phyloP scores from a whole-genome alignment of 2,888 invertebrate genomes.

The Steinernema hermaphroditum region DNA sequence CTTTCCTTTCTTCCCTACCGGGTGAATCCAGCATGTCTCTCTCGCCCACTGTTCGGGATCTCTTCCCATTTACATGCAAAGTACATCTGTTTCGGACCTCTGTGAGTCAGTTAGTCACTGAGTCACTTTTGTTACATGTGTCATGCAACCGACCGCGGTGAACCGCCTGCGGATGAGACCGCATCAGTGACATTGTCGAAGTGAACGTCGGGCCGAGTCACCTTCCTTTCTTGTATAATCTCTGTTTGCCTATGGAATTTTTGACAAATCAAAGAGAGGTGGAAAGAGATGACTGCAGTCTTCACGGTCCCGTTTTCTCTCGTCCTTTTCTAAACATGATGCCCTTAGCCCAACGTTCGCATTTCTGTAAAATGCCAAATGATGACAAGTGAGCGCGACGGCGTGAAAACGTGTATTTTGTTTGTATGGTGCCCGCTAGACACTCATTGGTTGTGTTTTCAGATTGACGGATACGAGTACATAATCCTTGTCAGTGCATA shows the following conservation, averaged over 20 bases:
- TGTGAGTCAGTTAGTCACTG: no score
- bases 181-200: no score
- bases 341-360: no score
- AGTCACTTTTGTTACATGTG: no score
- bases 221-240: background rate
- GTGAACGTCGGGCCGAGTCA: background rate
- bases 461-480: background rate
- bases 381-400: background rate
- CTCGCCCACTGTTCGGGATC: background rate
- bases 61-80: background rate
- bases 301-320: background rate
- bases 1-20: conserved; percentile 14
- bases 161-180: no score
- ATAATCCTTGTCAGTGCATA: conserved; percentile 1
- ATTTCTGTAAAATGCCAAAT: no score
- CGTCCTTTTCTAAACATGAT: background rate
- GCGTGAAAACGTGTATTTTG: background rate
- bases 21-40: background rate
- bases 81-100: background rate
- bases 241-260: conserved; percentile 25
- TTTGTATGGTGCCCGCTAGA: background rate
- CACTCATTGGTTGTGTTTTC: background rate
- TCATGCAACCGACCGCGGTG: no score
- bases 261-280: background rate
- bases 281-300: background rate